Conservation (phyloP, 1,140 invertebrate genomes). For the Pogonognathellus flavescens region DNA sequence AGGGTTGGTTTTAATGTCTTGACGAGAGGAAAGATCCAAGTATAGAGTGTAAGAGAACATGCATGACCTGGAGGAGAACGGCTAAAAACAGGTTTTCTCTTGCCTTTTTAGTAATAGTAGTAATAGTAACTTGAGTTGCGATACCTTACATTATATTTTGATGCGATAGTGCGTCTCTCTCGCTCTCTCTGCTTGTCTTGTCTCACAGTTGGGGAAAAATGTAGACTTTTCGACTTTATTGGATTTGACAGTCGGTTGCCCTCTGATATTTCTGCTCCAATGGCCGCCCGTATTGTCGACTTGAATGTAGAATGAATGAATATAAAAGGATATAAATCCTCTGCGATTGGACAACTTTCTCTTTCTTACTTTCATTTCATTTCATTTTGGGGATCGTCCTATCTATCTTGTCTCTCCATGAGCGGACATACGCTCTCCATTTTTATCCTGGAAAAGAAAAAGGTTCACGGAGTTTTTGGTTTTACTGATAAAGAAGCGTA, state of each 20-base stretch:
- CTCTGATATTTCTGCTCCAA: constrained; percentile 64
- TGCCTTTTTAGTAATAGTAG: constrained; percentile 8
- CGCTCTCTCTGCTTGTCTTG: constrained; percentile 2
- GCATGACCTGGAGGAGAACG: constrained; percentile 3
- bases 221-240: constrained; percentile 62
- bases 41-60: background rate
- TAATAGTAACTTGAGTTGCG: background rate
- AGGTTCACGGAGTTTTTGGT: constrained; percentile 41
- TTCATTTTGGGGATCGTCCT: constrained; percentile 41
- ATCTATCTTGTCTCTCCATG: constrained; percentile 30
- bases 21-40: no score
- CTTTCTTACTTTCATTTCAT: constrained; percentile 51
- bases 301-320: constrained; percentile 48
- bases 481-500: constrained; percentile 26
- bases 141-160: background rate
- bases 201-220: constrained; percentile 39
- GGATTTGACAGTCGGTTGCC: constrained; percentile 65
- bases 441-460: constrained; percentile 30
- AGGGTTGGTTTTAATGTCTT: no score
- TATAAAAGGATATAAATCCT: constrained; percentile 47
- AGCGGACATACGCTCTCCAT: constrained; percentile 17
- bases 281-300: constrained; percentile 49
- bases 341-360: constrained; percentile 51
- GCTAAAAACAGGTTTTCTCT: constrained; percentile 27
- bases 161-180: constrained; percentile 31